These are phyloP conservation scores for Tiliacea aurago DNA, from an alignment of 2,888 invertebrate genomes.

Conservation along the genomic window DNA sequence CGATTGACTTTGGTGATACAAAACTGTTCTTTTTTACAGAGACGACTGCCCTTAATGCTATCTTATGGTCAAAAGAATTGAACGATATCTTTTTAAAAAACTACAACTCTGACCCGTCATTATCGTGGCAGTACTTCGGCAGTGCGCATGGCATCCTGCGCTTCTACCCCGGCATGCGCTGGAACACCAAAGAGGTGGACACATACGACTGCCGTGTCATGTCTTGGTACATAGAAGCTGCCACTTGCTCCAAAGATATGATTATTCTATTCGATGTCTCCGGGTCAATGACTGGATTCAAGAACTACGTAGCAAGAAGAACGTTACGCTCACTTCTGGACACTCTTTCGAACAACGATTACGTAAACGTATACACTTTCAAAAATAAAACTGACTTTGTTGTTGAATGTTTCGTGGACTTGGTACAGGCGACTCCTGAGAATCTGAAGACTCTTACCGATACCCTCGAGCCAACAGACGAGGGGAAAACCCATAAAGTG, in stretches of 20 bases:
- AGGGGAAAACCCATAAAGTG: constrained; percentile 86
- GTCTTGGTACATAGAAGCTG: constrained; percentile 99
- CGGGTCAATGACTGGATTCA: constrained; percentile 98
- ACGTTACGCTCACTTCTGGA: constrained; percentile 97
- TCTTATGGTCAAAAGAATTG: constrained; percentile 97
- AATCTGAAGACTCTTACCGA: constrained; percentile 94
- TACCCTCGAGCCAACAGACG: constrained; percentile 89
- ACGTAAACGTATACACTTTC: constrained; percentile 97
- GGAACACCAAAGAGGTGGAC: constrained; percentile 91
- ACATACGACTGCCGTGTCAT: constrained; percentile 97
- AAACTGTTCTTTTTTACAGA: constrained; percentile 76
- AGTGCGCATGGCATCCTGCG: constrained; percentile 97
- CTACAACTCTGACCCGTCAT: constrained; percentile 96
- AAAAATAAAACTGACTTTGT: constrained; percentile 94
- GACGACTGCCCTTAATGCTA: constrained; percentile 84
- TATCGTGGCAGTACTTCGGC: constrained; percentile 99
- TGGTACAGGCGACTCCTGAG: constrained; percentile 97
- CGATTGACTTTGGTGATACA: background rate
- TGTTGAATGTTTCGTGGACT: constrained; percentile 95
- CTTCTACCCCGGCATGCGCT: constrained; percentile 96
- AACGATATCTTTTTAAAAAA: constrained; percentile 96
- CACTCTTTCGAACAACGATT: constrained; percentile 99
- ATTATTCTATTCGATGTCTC: constrained; percentile 98
- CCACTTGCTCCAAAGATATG: constrained; percentile 99
- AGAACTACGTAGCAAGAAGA: constrained; percentile 94